Evolutionary conservation across 1,140 invertebrate species (phyloP), one percentile per base, ranked within the genome.

Genomic region (Calephelis nemesis): DNA sequence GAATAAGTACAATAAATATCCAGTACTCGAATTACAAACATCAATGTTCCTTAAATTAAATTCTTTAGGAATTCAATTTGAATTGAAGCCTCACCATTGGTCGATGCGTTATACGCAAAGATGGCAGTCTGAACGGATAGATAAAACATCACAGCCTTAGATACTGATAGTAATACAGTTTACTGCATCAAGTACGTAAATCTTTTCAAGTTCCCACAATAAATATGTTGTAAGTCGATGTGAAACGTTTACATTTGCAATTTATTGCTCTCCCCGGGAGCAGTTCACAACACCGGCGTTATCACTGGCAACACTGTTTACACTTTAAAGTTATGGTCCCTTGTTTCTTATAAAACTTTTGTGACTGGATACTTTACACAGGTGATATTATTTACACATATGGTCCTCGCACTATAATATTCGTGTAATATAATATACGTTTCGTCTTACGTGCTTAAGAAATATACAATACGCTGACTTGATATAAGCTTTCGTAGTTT

Each of bases 221-320:
- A 54, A 54, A 54, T 54, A 54, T 30, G 15, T 15, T 54, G 52
- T 54, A 19, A 54, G 15, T 54, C 52, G 39, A 58, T 58, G 52
- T 58, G 52, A 30, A 58, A 58, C 52, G 15, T 58, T 58, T 58
- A 58, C 52, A 58, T 58, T 58, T 30, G 52, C 8, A 58, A 58
- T 58, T 58, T 58, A 58, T 58, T 58, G 10, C 9, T 15, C 30
- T 39, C 9, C 52, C 19, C 19, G 19, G 30, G 52, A 58, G 19
- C 30, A 58, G 52, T 58, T 58, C 52, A 3, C 10, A 58, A 58
- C 52, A 30, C 52, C 30, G 9, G 52, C 19, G 52, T 30, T 58
- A 58, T 58, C 52, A 58, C 54, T 58, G 11, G 15, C 19, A 58
- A 58, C 54, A 30, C 54, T 58, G 19, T 58, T 58, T 58, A 30